These are phyloP conservation scores for Metalampra italica DNA, from an alignment of 2,888 invertebrate genomes.

Conservation along the genomic window DNA sequence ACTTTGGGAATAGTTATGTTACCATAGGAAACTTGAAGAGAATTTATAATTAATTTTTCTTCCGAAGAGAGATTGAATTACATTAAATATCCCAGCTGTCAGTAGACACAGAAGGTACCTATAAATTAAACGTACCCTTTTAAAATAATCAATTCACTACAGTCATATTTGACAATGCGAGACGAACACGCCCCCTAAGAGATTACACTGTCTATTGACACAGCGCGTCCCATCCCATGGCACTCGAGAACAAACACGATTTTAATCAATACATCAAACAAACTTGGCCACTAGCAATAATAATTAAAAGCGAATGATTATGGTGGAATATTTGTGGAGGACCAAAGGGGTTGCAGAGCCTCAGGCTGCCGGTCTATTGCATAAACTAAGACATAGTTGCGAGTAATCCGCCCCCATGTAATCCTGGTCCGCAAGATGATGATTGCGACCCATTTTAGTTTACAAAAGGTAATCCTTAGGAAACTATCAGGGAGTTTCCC, in stretches of 20 bases:
- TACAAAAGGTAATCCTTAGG: constrained; percentile 77
- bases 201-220: constrained; percentile 49
- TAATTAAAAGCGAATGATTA: constrained; percentile 78
- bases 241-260: constrained; percentile 70
- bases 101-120: too few species aligned
- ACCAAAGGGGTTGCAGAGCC: constrained; percentile 57
- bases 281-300: constrained; percentile 72
- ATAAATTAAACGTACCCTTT: background rate
- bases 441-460: constrained; percentile 76
- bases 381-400: constrained; percentile 27
- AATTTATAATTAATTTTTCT: too few species aligned
- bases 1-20: too few species aligned
- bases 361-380: constrained; percentile 45
- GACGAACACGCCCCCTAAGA: constrained; percentile 15
- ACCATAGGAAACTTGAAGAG: too few species aligned
- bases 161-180: constrained; percentile 9
- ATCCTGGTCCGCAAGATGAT: constrained; percentile 72
- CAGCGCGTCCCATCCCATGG: constrained; percentile 43
- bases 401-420: constrained; percentile 56
- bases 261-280: constrained; percentile 79
- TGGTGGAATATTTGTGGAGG: constrained; percentile 75
- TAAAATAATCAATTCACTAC: background rate
- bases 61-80: too few species aligned
- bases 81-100: too few species aligned
- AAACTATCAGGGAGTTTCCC: constrained; percentile 69